Evolutionary conservation across 2,888 invertebrate species (phyloP).

Genomic region (Erebia epiphron): DNA sequence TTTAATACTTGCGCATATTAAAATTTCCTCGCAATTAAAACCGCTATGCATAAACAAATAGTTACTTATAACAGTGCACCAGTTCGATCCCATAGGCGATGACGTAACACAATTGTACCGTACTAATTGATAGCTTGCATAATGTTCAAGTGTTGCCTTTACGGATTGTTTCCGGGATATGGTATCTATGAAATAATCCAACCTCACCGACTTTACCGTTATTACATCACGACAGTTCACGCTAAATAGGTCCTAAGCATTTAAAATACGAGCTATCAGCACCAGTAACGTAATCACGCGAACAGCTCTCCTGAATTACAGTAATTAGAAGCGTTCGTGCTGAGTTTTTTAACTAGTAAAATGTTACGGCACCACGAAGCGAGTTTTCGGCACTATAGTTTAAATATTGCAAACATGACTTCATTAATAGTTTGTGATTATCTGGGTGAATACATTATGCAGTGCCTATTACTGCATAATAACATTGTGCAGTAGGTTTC

Average conservation of each 20-base stretch:
- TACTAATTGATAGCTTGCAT: conserved; percentile 78
- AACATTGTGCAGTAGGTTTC: too few relatives aligned
- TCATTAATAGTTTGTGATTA: conserved; percentile 13
- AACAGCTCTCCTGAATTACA: conserved; percentile 37
- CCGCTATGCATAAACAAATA: conserved; percentile 45
- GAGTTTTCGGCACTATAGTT: conserved; percentile 11
- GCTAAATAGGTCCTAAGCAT: conserved; percentile 42
- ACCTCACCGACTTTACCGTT: conserved; percentile 38
- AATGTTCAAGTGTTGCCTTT: conserved; percentile 56
- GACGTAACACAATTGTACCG: conserved; percentile 72
- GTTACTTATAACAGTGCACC: conserved; percentile 56
- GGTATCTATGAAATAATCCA: conserved; percentile 46
- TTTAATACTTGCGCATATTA: conserved; percentile 27
- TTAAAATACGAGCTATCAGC: conserved; percentile 41
- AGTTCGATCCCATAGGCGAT: conserved; percentile 59
- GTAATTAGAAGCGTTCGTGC: conserved; percentile 36
- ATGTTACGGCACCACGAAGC: conserved; percentile 30
- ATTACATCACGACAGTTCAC: conserved; percentile 45
- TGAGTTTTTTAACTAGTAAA: conserved; percentile 38
- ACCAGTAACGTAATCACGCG: conserved; percentile 45
- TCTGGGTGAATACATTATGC: conserved; percentile 11
- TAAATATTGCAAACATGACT: conserved; percentile 16
- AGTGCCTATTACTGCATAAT: background rate
- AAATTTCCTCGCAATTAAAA: conserved; percentile 27
- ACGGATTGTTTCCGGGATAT: conserved; percentile 71